Conservation (phyloP, 2,797 vertebrate species). For the Neosalanx taihuensis region DNA sequence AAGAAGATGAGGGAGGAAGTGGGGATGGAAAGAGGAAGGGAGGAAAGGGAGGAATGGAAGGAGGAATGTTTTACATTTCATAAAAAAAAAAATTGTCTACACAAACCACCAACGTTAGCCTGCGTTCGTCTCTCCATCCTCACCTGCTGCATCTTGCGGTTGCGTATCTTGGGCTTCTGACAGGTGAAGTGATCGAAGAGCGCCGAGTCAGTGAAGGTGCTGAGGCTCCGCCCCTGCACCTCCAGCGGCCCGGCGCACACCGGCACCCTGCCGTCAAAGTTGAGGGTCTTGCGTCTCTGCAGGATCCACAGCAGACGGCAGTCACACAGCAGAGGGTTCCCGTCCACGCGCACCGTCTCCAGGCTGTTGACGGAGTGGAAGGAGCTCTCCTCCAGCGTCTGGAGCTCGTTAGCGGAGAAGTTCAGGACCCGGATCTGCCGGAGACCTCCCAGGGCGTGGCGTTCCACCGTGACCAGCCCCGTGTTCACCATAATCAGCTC, state of each 20-base stretch:
- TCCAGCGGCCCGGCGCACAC: slow-evolving; percentile 89
- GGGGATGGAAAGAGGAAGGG: no score
- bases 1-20: not conserved
- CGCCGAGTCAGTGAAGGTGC: slow-evolving; percentile 86
- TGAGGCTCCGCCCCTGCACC: slow-evolving; percentile 87
- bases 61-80: not conserved
- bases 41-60: not conserved
- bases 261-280: slow-evolving; percentile 91
- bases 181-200: slow-evolving; percentile 97
- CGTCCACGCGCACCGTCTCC: slow-evolving; percentile 92
- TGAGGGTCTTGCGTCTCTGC: slow-evolving; percentile 91
- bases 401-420: slow-evolving; percentile 89
- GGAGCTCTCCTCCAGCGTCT: slow-evolving; percentile 90
- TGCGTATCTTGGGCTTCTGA: slow-evolving; percentile 93
- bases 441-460: slow-evolving; percentile 86
- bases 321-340: slow-evolving; percentile 94
- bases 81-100: no score
- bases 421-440: slow-evolving; percentile 94
- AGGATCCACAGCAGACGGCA: slow-evolving; percentile 98
- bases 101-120: not conserved
- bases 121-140: not conserved
- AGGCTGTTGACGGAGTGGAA: slow-evolving; percentile 96
- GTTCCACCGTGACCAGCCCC: slow-evolving; percentile 83
- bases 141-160: slow-evolving; percentile 89
- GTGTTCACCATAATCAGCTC: slow-evolving; percentile 93